phyloP scores from a whole-genome alignment of 2,113 vertebrate species.

The Colinus virginianus region DNA sequence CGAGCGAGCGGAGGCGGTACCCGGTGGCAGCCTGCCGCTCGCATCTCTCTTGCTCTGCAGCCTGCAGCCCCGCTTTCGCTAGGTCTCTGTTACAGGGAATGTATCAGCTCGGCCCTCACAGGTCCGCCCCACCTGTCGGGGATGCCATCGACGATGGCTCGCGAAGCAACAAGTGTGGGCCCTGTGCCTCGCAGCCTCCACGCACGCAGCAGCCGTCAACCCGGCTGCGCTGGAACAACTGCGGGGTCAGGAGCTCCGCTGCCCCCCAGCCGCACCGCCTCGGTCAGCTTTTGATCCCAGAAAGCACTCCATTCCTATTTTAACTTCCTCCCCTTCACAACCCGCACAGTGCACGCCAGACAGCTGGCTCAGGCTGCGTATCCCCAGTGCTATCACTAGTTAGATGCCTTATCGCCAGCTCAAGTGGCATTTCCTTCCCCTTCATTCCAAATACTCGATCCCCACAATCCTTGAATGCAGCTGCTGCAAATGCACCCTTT shows the following conservation, averaged over 20 bases:
- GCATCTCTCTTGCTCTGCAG: not conserved
- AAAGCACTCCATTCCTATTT: conserved; percentile 45
- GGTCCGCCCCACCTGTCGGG: not conserved
- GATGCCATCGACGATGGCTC: not conserved
- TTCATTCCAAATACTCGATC: conserved; percentile 81
- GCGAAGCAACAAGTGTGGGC: not conserved
- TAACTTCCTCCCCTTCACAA: conserved; percentile 31
- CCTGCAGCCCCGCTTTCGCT: not conserved
- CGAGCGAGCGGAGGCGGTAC: too few species aligned
- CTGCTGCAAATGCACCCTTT: conserved; percentile 77
- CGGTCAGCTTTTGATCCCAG: conserved; percentile 13
- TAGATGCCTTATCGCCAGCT: conserved; percentile 74
- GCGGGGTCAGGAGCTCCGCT: not conserved
- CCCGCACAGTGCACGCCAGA: conserved; percentile 48
- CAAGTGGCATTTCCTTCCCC: conserved; percentile 74
- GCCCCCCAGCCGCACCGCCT: not conserved
- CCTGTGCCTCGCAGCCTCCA: too few species aligned
- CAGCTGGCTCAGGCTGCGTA: conserved; percentile 47
- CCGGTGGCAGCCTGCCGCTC: too few species aligned
- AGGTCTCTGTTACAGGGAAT: not conserved
- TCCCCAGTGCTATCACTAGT: conserved; percentile 74
- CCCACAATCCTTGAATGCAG: conserved; percentile 77
- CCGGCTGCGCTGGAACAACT: not conserved
- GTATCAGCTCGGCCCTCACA: not conserved
- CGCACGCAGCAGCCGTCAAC: too few species aligned